phyloP scores from a whole-genome alignment of 2,888 invertebrate genomes.

The Cetonia aurata region DNA sequence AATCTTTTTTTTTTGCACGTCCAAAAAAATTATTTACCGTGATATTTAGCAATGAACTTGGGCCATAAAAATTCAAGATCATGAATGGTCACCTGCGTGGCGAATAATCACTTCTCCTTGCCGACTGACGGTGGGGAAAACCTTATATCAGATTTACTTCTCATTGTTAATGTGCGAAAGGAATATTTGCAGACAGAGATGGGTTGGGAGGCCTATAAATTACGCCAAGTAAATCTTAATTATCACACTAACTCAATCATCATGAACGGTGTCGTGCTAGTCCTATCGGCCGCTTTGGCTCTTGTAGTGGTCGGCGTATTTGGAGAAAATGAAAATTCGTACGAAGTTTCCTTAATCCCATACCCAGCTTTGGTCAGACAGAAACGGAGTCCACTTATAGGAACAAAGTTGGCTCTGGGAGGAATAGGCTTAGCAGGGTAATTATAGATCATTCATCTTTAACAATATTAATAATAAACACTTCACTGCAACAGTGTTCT shows the following conservation, averaged over 20 bases:
- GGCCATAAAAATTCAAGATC: conserved; percentile 24
- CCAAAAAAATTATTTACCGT: conserved; percentile 26
- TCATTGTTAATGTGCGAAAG: conserved; percentile 14
- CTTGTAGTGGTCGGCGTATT: not conserved
- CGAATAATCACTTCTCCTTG: not conserved
- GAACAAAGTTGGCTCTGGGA: not conserved
- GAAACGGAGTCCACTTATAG: conserved; percentile 18
- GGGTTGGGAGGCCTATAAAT: conserved; percentile 26
- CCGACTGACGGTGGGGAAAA: conserved; percentile 6
- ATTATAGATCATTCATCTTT: too few species aligned
- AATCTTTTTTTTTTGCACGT: not conserved
- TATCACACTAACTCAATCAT: not conserved
- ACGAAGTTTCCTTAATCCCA: not conserved
- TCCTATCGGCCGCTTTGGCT: conserved; percentile 31
- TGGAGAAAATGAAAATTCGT: not conserved
- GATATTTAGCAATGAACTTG: conserved; percentile 35
- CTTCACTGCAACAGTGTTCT: too few species aligned
- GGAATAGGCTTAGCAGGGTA: conserved; percentile 39
- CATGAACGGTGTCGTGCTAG: conserved; percentile 24
- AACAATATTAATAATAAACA: too few species aligned
- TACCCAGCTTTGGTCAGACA: not conserved
- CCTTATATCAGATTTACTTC: not conserved
- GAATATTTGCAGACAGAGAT: conserved; percentile 31
- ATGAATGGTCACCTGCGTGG: conserved; percentile 15
- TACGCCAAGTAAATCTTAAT: conserved; percentile 6